These are phyloP conservation scores for roundworm (Caenorhabditis elegans) DNA, from an alignment of 1,140 invertebrate species.

Conservation along the genomic window DNA sequence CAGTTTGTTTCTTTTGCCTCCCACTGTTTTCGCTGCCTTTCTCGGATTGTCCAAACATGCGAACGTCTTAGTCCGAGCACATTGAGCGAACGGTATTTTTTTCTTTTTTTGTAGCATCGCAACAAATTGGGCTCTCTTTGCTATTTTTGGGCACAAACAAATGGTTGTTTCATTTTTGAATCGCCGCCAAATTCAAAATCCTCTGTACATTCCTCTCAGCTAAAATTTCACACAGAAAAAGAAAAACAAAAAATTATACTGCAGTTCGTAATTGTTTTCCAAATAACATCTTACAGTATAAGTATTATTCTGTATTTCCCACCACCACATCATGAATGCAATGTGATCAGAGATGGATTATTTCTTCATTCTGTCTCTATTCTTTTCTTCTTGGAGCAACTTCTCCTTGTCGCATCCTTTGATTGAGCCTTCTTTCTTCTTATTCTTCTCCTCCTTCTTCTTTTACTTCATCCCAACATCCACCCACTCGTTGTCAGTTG, in stretches of 20 bases:
- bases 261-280: too few species aligned
- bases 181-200: too few species aligned
- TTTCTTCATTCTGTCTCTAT: background rate
- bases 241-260: too few species aligned
- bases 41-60: conserved; percentile 18
- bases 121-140: background rate
- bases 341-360: background rate
- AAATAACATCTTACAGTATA: too few species aligned
- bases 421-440: background rate
- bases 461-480: too few species aligned
- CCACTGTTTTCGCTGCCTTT: background rate
- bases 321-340: background rate
- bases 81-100: conserved; percentile 14
- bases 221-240: too few species aligned
- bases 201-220: too few species aligned
- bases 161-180: too few species aligned
- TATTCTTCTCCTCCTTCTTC: background rate
- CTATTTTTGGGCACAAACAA: background rate
- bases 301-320: too few species aligned
- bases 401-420: background rate
- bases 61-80: conserved; percentile 5
- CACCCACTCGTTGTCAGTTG: conserved; percentile 22
- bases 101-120: conserved; percentile 4
- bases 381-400: conserved; percentile 5
- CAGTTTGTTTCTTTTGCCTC: background rate